phyloP scores from a whole-genome alignment of 2,888 invertebrate genomes.

The Pardosa pseudoannulata region DNA sequence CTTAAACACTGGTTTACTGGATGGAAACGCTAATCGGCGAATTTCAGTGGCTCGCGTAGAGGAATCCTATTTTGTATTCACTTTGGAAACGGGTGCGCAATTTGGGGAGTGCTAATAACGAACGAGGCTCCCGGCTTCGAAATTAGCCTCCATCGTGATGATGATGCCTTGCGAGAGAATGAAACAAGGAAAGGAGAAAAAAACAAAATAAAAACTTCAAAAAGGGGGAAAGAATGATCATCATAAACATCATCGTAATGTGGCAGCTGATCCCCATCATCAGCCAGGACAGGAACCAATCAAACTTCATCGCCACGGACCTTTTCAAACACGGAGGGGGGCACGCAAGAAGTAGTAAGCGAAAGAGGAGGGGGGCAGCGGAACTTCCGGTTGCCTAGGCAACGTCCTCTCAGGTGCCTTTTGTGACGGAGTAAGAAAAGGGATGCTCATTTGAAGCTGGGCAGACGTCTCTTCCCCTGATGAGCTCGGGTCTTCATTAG shows the following conservation, averaged over 20 bases:
- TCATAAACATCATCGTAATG: conserved; percentile 72
- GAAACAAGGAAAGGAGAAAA: conserved; percentile 31
- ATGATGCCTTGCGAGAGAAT: conserved; percentile 45
- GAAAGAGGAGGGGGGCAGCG: conserved; percentile 12
- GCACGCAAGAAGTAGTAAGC: background rate
- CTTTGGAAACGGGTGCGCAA: conserved; percentile 26
- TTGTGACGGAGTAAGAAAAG: conserved; percentile 55
- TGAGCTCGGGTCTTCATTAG: conserved; percentile 69
- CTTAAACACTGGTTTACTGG: background rate
- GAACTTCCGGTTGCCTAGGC: conserved; percentile 57
- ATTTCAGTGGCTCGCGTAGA: background rate
- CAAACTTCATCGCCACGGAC: conserved; percentile 70
- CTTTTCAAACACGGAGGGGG: conserved; percentile 64
- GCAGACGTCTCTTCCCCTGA: conserved; percentile 49
- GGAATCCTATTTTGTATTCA: conserved; percentile 30
- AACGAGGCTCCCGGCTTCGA: conserved; percentile 56
- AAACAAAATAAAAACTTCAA: conserved; percentile 12
- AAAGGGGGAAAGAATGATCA: conserved; percentile 48
- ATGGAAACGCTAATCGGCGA: background rate
- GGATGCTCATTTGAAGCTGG: conserved; percentile 69
- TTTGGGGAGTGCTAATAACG: conserved; percentile 59
- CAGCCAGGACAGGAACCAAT: conserved; percentile 71
- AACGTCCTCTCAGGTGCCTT: conserved; percentile 69
- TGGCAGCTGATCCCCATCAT: conserved; percentile 71
- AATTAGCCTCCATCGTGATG: conserved; percentile 61